Conservation (phyloP, 2,797 vertebrate species). For the Synanceia verrucosa region DNA sequence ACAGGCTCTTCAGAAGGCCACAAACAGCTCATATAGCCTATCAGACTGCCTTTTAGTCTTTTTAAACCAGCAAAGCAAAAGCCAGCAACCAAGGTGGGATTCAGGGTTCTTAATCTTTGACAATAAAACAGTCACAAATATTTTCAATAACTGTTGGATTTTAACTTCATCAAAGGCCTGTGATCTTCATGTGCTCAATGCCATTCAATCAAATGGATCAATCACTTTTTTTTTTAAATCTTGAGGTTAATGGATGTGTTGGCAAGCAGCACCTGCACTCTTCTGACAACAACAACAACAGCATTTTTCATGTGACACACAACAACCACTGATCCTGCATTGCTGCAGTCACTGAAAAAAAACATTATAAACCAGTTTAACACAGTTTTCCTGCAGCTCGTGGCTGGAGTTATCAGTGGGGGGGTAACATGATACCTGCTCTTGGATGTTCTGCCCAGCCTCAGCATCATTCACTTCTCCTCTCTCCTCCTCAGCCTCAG, state of each 20-base stretch:
- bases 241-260: constrained; percentile 43
- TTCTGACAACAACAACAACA: constrained; percentile 44
- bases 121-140: neutral
- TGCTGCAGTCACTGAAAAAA: neutral
- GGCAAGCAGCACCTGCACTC: constrained; percentile 44
- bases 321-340: neutral
- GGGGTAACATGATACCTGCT: constrained; percentile 60
- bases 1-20: neutral
- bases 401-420: neutral
- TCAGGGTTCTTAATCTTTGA: neutral
- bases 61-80: neutral
- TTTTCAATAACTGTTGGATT: neutral
- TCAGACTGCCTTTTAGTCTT: neutral
- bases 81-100: neutral
- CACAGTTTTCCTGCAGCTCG: neutral
- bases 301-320: constrained; percentile 25
- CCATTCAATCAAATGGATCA: neutral
- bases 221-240: neutral
- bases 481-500: constrained; percentile 57
- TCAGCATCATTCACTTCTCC: constrained; percentile 58
- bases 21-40: neutral
- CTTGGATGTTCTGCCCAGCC: constrained; percentile 33
- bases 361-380: neutral
- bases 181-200: neutral
- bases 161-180: neutral